Conservation (phyloP, 1,140 invertebrate species). For the Caenorhabditis brenneri region DNA sequence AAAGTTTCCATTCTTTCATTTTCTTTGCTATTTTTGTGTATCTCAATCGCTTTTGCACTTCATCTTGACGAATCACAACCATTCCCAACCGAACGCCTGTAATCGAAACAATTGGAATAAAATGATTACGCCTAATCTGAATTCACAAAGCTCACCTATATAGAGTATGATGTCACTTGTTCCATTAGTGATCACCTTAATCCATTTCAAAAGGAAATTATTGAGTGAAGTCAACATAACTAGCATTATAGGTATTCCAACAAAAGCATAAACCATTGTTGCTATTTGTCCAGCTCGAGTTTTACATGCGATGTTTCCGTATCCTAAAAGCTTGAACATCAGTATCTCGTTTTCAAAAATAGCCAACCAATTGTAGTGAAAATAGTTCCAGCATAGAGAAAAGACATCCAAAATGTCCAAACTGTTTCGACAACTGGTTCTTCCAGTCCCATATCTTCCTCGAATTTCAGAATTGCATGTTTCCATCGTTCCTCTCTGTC, state of each 20-base stretch:
- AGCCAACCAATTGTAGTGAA: conserved; percentile 63
- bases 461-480: conserved; percentile 60
- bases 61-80: conserved; percentile 12
- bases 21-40: conserved; percentile 35
- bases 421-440: conserved; percentile 57
- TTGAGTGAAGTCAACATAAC: conserved; percentile 92
- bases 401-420: conserved; percentile 64
- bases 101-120: neutral
- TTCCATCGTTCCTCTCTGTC: conserved; percentile 57
- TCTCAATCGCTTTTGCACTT: neutral
- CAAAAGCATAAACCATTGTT: conserved; percentile 91
- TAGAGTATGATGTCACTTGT: conserved; percentile 47
- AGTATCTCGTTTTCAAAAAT: neutral
- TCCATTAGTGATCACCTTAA: conserved; percentile 74
- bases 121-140: neutral
- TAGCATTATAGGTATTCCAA: conserved; percentile 91
- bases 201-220: conserved; percentile 92
- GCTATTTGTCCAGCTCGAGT: conserved; percentile 88
- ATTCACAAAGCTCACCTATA: conserved; percentile 40
- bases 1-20: conserved; percentile 41
- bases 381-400: conserved; percentile 63
- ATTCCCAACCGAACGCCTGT: neutral
- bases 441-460: conserved; percentile 52
- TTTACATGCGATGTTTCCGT: conserved; percentile 92
- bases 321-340: conserved; percentile 77